Percentiles rank a stretch among this genome's conserved stretches.
These are phyloP conservation scores for Agrochola lota DNA, from an alignment of 2,888 invertebrate genomes.

Conservation along the genomic window DNA sequence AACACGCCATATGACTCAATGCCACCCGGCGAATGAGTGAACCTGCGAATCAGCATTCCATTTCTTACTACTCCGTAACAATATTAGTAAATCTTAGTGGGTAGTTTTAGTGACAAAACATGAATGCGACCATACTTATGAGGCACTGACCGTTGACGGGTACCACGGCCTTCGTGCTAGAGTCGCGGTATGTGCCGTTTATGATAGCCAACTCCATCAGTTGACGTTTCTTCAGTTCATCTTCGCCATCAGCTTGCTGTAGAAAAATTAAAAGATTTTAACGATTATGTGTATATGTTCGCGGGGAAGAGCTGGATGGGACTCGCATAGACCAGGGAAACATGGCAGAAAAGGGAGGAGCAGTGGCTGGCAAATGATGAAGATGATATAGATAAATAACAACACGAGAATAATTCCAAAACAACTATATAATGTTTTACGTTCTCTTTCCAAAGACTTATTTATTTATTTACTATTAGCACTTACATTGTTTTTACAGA, in stretches of 20 bases:
- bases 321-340: neutral
- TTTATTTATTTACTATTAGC: too few relatives aligned
- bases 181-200: constrained; percentile 99
- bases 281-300: constrained; percentile 3
- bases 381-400: neutral
- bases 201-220: constrained; percentile 99
- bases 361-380: neutral
- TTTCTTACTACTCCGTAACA: constrained; percentile 37
- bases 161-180: constrained; percentile 96
- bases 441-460: neutral
- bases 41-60: constrained; percentile 8
- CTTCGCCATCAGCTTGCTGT: constrained; percentile 99
- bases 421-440: neutral
- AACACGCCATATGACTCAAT: neutral
- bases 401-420: neutral
- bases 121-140: constrained; percentile 89
- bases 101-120: constrained; percentile 88
- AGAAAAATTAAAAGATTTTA: constrained; percentile 63
- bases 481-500: too few relatives aligned
- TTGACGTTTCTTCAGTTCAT: constrained; percentile 99
- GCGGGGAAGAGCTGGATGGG: neutral
- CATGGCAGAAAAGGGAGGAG: neutral
- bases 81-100: constrained; percentile 60
- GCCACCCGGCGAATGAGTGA: neutral
- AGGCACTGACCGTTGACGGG: constrained; percentile 94